Evolutionary conservation across 2,888 invertebrate genomes (phyloP), one percentile per base, ranked within the genome.

Genomic region (Isotomurus palustris): DNA sequence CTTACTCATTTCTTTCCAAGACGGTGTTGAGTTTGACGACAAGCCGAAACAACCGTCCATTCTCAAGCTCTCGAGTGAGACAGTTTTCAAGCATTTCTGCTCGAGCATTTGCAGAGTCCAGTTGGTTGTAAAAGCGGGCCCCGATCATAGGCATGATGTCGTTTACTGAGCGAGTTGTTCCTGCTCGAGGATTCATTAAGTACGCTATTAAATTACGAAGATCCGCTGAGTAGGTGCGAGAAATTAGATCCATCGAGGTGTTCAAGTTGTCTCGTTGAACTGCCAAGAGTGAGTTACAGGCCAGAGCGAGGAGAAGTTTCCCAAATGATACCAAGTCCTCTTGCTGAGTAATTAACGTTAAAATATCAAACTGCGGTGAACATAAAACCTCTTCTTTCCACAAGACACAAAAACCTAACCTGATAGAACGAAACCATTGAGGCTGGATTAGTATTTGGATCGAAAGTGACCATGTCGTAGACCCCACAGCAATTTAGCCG

Each of bases 111-210:
- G 91, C 81, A 5, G 88, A 86, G 76, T 97, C 96, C 74, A 96
- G 80, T 79, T 97, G 95, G 1, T 89, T 90, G 77, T 95, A 97
- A 78, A 96, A 97, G 58, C 96, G 82, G 43, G 95, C 95, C 43
- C 91, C 97, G 71, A 99, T 96, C 94, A 97, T 95, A 27, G 97
- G 96, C 97, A 97, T 97, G 72, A 97, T 83, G 78, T 97, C 96
- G 66, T 91, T 91, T 60, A 97, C 88, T 72, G 86, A 87, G 73
- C 88, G 85, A 70, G 71, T 64, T 27, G 73, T 67, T 35, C 66
- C 57, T 3, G 62, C 63, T n/a, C 70, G 44, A 22, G 70, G 67
- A 52, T 70, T 68, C 66, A 70, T 70, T 36, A 70, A 58, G 60
- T 81, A 94, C 92, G 91, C 79, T 73, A 97, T 89, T 64, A 97